Percentiles rank a stretch among this genome's conserved stretches.
These are phyloP conservation scores for Cheilosia grossa DNA, from an alignment of 2,888 invertebrate genomes.

Conservation along the genomic window DNA sequence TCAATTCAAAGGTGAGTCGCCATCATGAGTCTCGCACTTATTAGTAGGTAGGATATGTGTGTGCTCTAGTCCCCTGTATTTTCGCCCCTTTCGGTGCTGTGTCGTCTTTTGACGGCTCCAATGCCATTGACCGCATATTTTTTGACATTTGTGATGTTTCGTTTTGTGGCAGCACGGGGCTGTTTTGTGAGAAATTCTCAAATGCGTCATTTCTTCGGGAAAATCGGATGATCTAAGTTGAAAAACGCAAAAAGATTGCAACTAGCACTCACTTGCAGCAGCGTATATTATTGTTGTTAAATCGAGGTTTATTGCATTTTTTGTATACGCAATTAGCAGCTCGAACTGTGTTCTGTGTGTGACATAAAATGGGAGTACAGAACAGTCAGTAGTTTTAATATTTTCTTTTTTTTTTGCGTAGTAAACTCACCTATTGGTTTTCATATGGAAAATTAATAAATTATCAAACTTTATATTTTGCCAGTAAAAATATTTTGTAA, in stretches of 20 bases:
- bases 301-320: conserved; percentile 33
- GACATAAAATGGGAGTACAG: conserved; percentile 72
- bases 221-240: conserved; percentile 60
- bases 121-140: conserved; percentile 76
- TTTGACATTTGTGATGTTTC: conserved; percentile 74
- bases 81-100: conserved; percentile 33
- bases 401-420: not conserved
- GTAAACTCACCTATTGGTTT: not conserved
- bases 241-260: conserved; percentile 43
- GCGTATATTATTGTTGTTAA: conserved; percentile 21
- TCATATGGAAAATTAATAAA: not conserved
- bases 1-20: conserved; percentile 66
- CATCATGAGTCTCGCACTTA: not conserved
- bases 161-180: conserved; percentile 54
- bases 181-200: conserved; percentile 62
- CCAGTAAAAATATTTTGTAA: not conserved
- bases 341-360: conserved; percentile 22
- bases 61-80: conserved; percentile 23
- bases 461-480: not conserved
- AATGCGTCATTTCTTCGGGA: conserved; percentile 68
- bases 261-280: conserved; percentile 11
- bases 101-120: conserved; percentile 69
- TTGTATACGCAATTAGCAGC: conserved; percentile 37
- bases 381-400: conserved; percentile 68
- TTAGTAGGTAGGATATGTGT: conserved; percentile 25